Percentiles rank a stretch among this genome's conserved stretches.
phyloP scores from a whole-genome alignment of 1,140 invertebrate species.

The Drosophila sechellia region DNA sequence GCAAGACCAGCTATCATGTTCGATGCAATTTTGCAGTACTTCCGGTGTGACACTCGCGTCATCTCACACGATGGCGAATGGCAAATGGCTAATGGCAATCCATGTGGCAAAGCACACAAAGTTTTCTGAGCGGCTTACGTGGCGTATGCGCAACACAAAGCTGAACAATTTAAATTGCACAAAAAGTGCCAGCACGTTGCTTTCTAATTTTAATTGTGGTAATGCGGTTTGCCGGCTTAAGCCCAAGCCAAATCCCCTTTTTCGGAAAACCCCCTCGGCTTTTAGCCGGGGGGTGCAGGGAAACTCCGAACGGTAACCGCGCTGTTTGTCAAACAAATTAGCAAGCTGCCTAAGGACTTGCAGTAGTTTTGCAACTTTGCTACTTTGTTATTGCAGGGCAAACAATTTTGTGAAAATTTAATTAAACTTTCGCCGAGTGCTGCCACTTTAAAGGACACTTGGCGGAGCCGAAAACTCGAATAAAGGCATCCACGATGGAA shows the following conservation, averaged over 20 bases:
- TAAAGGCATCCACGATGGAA: background rate
- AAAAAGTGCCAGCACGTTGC: slow-evolving; percentile 52
- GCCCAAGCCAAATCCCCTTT: slow-evolving; percentile 9
- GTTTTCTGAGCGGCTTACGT: slow-evolving; percentile 48
- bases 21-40: slow-evolving; percentile 9
- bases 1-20: slow-evolving; percentile 2
- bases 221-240: slow-evolving; percentile 59
- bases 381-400: slow-evolving; percentile 63
- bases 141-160: slow-evolving; percentile 63
- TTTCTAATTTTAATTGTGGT: slow-evolving; percentile 69
- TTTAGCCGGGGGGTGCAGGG: slow-evolving; percentile 14
- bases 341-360: slow-evolving; percentile 69
- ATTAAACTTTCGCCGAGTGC: slow-evolving; percentile 64
- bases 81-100: background rate
- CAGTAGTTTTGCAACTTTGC: slow-evolving; percentile 64
- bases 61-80: background rate
- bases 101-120: slow-evolving; percentile 20
- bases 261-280: background rate
- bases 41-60: background rate
- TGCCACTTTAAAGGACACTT: slow-evolving; percentile 55
- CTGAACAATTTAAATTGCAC: slow-evolving; percentile 64
- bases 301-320: slow-evolving; percentile 43
- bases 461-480: background rate
- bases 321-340: slow-evolving; percentile 76
- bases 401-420: slow-evolving; percentile 70